phyloP scores from a whole-genome alignment of 2,888 invertebrate genomes.

The Ennomos erosarius region DNA sequence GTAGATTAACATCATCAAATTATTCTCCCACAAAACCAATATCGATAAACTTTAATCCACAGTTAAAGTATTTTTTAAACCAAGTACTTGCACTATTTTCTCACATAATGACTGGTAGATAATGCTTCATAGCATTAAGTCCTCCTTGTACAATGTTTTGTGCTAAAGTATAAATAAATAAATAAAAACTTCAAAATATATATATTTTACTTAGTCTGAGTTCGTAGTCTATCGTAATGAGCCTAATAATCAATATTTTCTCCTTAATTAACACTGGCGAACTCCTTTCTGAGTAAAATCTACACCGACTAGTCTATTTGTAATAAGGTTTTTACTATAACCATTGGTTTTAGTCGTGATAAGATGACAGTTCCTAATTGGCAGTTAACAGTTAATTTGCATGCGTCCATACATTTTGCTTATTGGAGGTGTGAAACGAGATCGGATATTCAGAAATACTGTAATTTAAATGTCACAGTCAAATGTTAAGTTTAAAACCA shows the following conservation, averaged over 20 bases:
- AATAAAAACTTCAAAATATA: no score
- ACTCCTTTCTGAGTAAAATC: conserved; percentile 2
- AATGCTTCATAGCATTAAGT: no score
- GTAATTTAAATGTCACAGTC: conserved; percentile 2
- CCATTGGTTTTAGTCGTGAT: conserved; percentile 5
- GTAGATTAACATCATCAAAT: no score
- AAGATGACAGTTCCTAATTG: conserved; percentile 9
- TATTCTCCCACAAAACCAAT: no score
- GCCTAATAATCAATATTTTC: neutral
- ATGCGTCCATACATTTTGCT: conserved; percentile 1
- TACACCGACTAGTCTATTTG: conserved; percentile 9
- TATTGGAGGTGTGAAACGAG: conserved; percentile 4
- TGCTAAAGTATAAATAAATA: no score
- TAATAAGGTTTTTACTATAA: conserved; percentile 10
- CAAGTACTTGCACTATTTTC: no score
- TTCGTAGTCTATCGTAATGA: neutral
- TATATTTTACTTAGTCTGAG: no score
- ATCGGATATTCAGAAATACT: conserved; percentile 2
- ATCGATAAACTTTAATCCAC: no score
- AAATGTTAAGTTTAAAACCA: neutral
- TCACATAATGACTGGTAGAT: no score
- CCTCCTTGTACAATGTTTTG: no score
- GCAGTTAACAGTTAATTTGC: conserved; percentile 7
- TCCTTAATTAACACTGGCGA: neutral
- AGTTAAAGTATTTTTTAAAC: no score